Conservation (phyloP, 2,888 invertebrate species). For the Pachydiplax longipennis region DNA sequence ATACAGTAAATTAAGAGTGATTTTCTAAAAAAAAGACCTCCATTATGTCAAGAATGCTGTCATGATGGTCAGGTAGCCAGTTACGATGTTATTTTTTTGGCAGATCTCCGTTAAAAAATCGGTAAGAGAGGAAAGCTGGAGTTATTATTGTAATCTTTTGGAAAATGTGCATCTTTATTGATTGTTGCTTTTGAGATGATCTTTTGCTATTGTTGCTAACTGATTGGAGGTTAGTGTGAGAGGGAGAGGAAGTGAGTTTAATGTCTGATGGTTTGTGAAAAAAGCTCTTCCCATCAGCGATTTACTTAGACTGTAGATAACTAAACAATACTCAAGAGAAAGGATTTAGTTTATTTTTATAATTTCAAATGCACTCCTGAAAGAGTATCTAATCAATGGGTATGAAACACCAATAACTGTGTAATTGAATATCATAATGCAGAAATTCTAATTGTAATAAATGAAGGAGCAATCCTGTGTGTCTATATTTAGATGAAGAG, state of each 20-base stretch:
- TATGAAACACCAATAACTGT: conserved; percentile 7
- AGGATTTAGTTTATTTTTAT: conserved; percentile 32
- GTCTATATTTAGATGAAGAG: conserved; percentile 7
- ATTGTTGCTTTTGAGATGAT: background rate
- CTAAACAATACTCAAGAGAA: conserved; percentile 11
- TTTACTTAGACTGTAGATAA: background rate
- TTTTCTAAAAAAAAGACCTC: background rate
- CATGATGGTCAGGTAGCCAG: conserved; percentile 1
- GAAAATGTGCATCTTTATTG: background rate
- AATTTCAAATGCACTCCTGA: conserved; percentile 29
- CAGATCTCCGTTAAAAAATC: background rate
- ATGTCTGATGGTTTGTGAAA: background rate
- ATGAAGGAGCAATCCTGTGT: background rate
- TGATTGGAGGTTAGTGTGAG: background rate
- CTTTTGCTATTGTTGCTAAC: conserved; percentile 1
- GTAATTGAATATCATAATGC: background rate
- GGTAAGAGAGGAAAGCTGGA: conserved; percentile 4
- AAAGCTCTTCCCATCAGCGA: background rate
- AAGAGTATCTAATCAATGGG: conserved; percentile 25
- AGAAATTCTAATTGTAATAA: background rate
- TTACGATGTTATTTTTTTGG: conserved; percentile 8
- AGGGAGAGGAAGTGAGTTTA: background rate
- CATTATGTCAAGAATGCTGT: background rate
- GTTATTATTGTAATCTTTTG: background rate
- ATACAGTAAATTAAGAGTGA: conserved; percentile 35